Evolutionary conservation across 2,797 vertebrate species (phyloP).

Genomic region (Anguilla obscura): DNA sequence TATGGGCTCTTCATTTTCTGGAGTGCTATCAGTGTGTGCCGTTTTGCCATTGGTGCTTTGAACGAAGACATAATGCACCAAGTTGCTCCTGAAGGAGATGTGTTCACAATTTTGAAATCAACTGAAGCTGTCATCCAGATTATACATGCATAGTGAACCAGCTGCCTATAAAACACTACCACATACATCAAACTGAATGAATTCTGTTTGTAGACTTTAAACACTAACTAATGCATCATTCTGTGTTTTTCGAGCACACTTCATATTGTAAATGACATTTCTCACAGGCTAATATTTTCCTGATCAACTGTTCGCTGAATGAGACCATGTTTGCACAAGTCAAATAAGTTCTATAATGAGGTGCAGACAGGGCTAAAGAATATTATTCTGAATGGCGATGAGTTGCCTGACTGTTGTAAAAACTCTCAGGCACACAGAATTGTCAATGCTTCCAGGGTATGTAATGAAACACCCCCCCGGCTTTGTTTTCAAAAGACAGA

Average conservation of each 20-base stretch:
- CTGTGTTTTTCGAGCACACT: neutral
- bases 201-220: constrained; percentile 22
- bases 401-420: constrained; percentile 10
- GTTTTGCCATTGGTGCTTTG: neutral
- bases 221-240: neutral
- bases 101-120: neutral
- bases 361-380: neutral
- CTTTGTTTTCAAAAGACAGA: constrained; percentile 23
- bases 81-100: neutral
- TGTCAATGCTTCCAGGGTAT: neutral
- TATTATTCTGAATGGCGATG: neutral
- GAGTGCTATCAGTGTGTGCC: neutral
- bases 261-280: constrained; percentile 16
- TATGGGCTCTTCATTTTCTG: neutral
- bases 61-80: neutral
- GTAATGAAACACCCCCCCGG: neutral
- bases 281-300: neutral
- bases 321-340: neutral
- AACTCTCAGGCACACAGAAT: neutral
- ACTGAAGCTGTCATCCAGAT: neutral
- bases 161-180: constrained; percentile 1
- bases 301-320: constrained; percentile 16
- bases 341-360: constrained; percentile 28
- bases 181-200: constrained; percentile 13
- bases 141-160: neutral